Percentiles rank a stretch among this genome's conserved stretches.
These are phyloP conservation scores for Caenorhabditis angaria DNA, from an alignment of 2,888 invertebrate genomes.

Conservation along the genomic window DNA sequence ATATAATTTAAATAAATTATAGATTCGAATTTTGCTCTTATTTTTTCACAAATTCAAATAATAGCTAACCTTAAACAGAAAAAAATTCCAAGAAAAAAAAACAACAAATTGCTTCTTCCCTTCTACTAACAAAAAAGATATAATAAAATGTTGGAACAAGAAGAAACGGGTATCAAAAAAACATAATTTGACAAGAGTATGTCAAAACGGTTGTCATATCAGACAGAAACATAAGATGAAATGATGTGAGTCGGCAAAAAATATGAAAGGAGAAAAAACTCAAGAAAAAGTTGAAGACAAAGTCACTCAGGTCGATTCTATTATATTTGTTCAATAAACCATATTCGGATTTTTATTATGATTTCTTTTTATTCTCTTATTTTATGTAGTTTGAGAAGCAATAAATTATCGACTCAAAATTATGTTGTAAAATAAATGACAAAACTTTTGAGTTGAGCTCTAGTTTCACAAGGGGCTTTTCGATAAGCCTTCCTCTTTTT, in stretches of 20 bases:
- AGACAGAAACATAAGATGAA: not conserved
- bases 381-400: too few species aligned
- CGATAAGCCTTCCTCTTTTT: not conserved
- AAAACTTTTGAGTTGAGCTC: not conserved
- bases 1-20: too few species aligned
- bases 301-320: not conserved
- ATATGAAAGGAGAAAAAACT: not conserved
- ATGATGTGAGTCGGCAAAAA: not conserved
- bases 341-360: not conserved
- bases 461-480: not conserved
- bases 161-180: slow-evolving; percentile 1
- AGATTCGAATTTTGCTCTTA: too few species aligned
- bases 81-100: not conserved
- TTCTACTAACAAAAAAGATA: not conserved
- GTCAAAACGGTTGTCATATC: not conserved
- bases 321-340: not conserved
- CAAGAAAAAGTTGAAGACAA: too few species aligned
- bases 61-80: not conserved
- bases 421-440: not conserved
- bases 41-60: too few species aligned
- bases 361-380: not conserved
- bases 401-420: too few species aligned
- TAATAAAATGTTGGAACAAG: slow-evolving; percentile 5
- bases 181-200: slow-evolving; percentile 4
- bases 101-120: slow-evolving; percentile 5